Evolutionary conservation across 2,888 invertebrate genomes (phyloP).

Genomic region (Tethea ocularis): DNA sequence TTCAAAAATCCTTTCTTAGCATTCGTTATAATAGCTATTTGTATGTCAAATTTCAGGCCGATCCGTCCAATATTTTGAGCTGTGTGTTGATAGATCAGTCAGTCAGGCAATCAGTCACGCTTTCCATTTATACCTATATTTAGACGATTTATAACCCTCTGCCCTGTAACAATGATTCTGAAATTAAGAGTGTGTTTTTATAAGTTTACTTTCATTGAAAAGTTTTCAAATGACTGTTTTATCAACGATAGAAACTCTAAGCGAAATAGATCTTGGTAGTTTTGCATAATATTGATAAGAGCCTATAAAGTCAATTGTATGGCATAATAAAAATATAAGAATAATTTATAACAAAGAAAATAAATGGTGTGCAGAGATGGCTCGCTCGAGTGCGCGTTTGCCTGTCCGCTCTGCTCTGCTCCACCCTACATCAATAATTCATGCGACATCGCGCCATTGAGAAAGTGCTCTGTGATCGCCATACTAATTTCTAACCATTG

Average conservation of each 20-base stretch:
- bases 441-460: slow-evolving; percentile 78
- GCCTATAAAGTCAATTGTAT: slow-evolving; percentile 45
- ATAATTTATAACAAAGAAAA: slow-evolving; percentile 66
- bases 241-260: no score
- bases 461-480: slow-evolving; percentile 80
- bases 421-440: slow-evolving; percentile 75
- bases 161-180: no score
- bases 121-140: no score
- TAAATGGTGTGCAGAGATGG: slow-evolving; percentile 61
- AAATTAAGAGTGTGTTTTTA: slow-evolving; percentile 36
- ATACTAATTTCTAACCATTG: slow-evolving; percentile 73
- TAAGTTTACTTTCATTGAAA: slow-evolving; percentile 44
- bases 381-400: slow-evolving; percentile 45
- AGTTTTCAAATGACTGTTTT: slow-evolving; percentile 39
- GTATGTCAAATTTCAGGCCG: no score
- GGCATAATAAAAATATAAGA: slow-evolving; percentile 53
- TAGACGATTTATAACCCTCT: no score
- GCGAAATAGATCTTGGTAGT: no score
- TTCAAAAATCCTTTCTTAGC: no score
- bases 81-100: no score
- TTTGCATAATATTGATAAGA: slow-evolving; percentile 36
- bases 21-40: no score
- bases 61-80: no score
- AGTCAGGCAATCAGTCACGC: no score
- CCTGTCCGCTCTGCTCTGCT: slow-evolving; percentile 25